Base-by-base conservation (phyloP, 2,113 vertebrate genomes). In the Pteronura brasiliensis region DNA sequence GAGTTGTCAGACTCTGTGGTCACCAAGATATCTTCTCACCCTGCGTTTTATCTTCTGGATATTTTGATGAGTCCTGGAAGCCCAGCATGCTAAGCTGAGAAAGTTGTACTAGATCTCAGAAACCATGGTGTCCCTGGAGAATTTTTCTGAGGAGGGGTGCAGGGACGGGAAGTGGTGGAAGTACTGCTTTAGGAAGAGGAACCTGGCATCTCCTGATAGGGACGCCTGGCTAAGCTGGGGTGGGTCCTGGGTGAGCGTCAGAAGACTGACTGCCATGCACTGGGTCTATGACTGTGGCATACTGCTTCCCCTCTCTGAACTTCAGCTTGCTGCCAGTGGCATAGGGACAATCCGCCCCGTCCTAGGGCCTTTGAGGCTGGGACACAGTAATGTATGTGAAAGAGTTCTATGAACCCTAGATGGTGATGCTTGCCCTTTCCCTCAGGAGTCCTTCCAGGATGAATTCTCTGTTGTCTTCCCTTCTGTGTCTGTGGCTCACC, bases 351-450 rank as follows among this genome's bases (percentile, higher is more conserved):
- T 23, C n/a, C 27, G 15, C 34, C 8, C 8, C 1, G 0, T 12
- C 47, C 8, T 42, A 42, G 18, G 55, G 72, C 36, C 44, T 7
- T 7, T 44, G 72, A 52, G 79, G 6, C 20, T 14, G 23, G 20
- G 18, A 5, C 1, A 1, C 0, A 4, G 11, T 7, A 3, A 39
- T 4, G 29, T 6, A 1, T 4, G 2, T 44, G 67, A 27, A 29
- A 10, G 77, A 8, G 4, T 49, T 55, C 44, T 34, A 63, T n/a
- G 61, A 84, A 52, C 47, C 9, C 15, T 29, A 42, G 34, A 13
- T 44, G 20, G 47, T 2, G 74, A 12, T 0, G 4, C 10, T 10
- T 7, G 88, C 34, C 44, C 7, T 71, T 80, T 65, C 11, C 74
- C 17, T 6, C 7, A 31, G 8, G 72, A 42, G 20, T 9, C 3